Conservation (phyloP, 2,888 invertebrate species). For the Drosophila limbata region DNA sequence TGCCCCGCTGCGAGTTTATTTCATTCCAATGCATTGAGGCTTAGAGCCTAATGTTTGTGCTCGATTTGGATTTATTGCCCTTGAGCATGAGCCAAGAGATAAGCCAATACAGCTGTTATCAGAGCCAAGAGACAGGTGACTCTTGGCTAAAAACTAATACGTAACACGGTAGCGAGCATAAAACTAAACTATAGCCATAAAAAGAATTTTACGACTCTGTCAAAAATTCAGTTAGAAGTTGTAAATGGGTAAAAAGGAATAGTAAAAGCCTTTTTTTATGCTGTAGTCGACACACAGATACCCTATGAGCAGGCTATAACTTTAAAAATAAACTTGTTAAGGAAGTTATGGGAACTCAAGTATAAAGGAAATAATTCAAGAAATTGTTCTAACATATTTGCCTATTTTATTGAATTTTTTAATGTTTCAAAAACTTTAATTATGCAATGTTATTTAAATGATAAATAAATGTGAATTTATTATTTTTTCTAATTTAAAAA, state of each 20-base stretch:
- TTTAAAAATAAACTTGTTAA: background rate
- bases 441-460: too few relatives aligned
- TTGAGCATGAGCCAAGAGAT: constrained; percentile 6
- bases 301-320: background rate
- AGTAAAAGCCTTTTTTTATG: background rate
- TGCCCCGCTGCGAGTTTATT: constrained; percentile 8
- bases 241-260: background rate
- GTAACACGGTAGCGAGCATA: constrained; percentile 25
- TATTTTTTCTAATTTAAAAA: too few relatives aligned
- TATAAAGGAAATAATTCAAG: too few relatives aligned
- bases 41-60: constrained; percentile 11
- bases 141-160: constrained; percentile 16
- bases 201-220: constrained; percentile 36
- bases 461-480: too few relatives aligned
- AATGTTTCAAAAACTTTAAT: too few relatives aligned
- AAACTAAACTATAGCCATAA: constrained; percentile 20
- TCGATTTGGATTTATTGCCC: constrained; percentile 38
- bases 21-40: constrained; percentile 1
- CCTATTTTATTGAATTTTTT: too few relatives aligned
- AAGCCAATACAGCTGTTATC: constrained; percentile 33
- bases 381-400: too few relatives aligned
- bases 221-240: constrained; percentile 17
- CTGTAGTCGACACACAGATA: constrained; percentile 1
- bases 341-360: too few relatives aligned
- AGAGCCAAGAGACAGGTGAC: constrained; percentile 16